Evolutionary conservation across 2,113 vertebrate species (phyloP).

Genomic region (Ictalurus punctatus): DNA sequence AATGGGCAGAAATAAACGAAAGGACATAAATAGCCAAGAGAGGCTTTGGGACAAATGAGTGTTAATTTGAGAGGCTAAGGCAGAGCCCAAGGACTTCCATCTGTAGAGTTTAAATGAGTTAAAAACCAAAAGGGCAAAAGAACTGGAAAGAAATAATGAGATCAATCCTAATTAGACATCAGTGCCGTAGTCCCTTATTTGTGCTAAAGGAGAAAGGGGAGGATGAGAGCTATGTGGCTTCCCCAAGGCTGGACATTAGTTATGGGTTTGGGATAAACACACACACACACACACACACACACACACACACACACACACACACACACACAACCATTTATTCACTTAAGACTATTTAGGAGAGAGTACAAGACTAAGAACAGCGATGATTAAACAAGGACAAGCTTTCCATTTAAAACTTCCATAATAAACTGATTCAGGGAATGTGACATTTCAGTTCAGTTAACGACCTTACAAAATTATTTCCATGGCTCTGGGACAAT

Average conservation of each 20-base stretch:
- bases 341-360: neutral
- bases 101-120: slow-evolving; percentile 59
- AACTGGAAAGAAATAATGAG: slow-evolving; percentile 67
- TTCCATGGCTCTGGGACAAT: neutral
- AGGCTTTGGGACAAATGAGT: slow-evolving; percentile 45
- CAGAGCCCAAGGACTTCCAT: slow-evolving; percentile 57
- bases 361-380: neutral
- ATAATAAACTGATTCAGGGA: slow-evolving; percentile 5
- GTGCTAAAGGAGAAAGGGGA: slow-evolving; percentile 27
- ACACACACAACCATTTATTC: neutral
- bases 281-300: neutral
- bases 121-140: slow-evolving; percentile 36
- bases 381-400: neutral
- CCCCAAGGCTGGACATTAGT: slow-evolving; percentile 1
- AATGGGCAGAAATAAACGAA: slow-evolving; percentile 45
- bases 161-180: slow-evolving; percentile 66
- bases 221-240: neutral
- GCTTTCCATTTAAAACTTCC: slow-evolving; percentile 11
- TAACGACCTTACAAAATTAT: neutral
- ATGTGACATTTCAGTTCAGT: neutral
- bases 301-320: neutral
- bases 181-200: slow-evolving; percentile 23
- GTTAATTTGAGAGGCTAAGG: slow-evolving; percentile 48
- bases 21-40: slow-evolving; percentile 44
- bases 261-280: neutral